Base-by-base conservation (phyloP, 1,140 invertebrate genomes). In the Drosophila eugracilis region DNA sequence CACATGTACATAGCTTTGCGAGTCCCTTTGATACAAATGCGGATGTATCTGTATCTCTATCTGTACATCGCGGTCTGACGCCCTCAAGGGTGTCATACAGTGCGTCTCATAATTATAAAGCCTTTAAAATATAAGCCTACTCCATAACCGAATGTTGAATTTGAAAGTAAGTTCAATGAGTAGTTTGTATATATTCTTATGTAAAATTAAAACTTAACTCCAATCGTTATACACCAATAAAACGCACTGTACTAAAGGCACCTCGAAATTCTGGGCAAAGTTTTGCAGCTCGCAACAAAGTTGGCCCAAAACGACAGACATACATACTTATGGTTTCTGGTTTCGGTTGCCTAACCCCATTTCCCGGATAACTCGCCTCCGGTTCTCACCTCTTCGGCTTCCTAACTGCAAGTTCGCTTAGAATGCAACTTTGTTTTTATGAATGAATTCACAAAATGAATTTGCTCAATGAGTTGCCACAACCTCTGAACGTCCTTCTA, bases 371-470 rank as follows among this genome's bases (percentile, higher is more conserved):
- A 52, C 21, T 49, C 17, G 21, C 17, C 3, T 21, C 14, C 36
- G 17, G 42, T 10, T 41, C 17, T 30, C 47, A 52, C 34, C 47
- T 60, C 17, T 28, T 4, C 7, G 19, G 30, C 14, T n/a, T 12
- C n/a, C 17, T 12, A 48, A 36, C 19, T 47, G 22, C 47, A 32
- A 52, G 19, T 60, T 28, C 4, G 19, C 39, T 17, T 24, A 37
- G 54, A 49, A 10, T 41, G 36, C 37, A 52, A 37, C 54, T 58
- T 57, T 47, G 41, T n/a, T 36, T 36, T 47, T 57, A 47, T 57
- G 42, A 57, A 57, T 58, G 21, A 22, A 36, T 48, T 26, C 44
- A 19, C 45, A 48, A 57, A 57, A 58, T 37, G 45, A 59, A 59
- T 49, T 49, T 26, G 44, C 32, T 37, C 55, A 49, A 49, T 59